These are phyloP conservation scores for Chydorus sphaericus DNA, from an alignment of 2,888 invertebrate species.

Conservation along the genomic window DNA sequence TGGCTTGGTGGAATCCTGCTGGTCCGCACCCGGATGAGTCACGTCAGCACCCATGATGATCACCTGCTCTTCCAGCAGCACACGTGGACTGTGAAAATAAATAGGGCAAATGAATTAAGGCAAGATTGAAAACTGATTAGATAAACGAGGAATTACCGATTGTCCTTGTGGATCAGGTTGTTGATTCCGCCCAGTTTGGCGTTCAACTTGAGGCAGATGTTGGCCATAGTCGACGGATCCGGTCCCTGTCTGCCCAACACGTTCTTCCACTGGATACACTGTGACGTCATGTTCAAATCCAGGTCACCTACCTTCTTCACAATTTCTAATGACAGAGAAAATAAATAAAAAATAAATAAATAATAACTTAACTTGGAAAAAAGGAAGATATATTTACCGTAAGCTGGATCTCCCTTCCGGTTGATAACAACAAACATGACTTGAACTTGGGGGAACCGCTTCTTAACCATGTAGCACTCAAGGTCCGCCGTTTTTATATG, in stretches of 20 bases:
- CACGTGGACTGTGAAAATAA: constrained; percentile 30
- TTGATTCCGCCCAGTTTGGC: constrained; percentile 70
- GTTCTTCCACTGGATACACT: constrained; percentile 28
- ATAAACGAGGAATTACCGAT: constrained; percentile 21
- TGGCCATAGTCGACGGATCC: constrained; percentile 41
- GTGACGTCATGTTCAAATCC: constrained; percentile 26
- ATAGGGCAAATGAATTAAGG: background rate
- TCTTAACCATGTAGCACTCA: constrained; percentile 45
- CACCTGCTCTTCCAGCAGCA: constrained; percentile 34
- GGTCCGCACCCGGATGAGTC: constrained; percentile 75
- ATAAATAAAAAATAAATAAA: background rate
- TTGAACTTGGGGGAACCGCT: constrained; percentile 29
- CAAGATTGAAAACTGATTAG: background rate
- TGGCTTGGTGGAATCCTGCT: constrained; percentile 34
- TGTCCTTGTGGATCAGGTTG: constrained; percentile 34
- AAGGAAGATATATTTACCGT: too few species aligned
- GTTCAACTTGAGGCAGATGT: constrained; percentile 52
- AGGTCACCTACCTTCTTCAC: constrained; percentile 33
- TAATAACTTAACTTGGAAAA: too few species aligned
- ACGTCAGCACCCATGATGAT: constrained; percentile 80
- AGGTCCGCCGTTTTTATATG: constrained; percentile 51
- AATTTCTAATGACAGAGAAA: constrained; percentile 26
- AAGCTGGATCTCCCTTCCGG: constrained; percentile 23
- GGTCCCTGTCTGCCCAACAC: constrained; percentile 23
- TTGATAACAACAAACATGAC: constrained; percentile 32